Evolutionary conservation across 2,113 vertebrate species (phyloP), one percentile per base, ranked within the genome.

Genomic region (Gasterosteus nipponicus): DNA sequence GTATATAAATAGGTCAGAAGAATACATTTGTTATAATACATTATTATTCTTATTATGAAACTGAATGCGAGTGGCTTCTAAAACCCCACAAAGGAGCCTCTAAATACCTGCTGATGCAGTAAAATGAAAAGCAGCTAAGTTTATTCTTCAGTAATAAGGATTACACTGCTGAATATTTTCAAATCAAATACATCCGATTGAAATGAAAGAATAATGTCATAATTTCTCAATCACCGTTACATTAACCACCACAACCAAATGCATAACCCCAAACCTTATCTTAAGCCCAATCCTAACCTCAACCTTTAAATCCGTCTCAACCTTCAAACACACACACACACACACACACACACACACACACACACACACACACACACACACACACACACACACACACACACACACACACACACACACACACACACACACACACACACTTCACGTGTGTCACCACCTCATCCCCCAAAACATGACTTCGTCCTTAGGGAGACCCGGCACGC

Each of bases 171-270:
- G 10, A 44, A 47, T 38, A 18, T 14, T 56, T 15, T 46, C 56
- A 49, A 69, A 77, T 42, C 10, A 0, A 47, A 77, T 56, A 61
- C 68, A n/a, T 53, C 14, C 16, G 61, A 56, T 0, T 67, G 62
- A 70, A 80, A 4, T 49, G 51, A 62, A 26, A 54, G 69, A 44
- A 44, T 60, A 38, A 67, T n/a, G 65, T 78, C 69, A 59, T 57
- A 39, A 46, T 68, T 80, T 73, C 41, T 19, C 47, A 49, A 22
- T 31, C 31, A 57, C 26, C 54, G 26, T 56, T 2, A 56, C 54
- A 15, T 15, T 56, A 56, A 56, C 26, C 26, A 56, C 29, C 54
- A 31, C 26, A 56, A 57, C 54, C 26, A 29, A 31, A 57, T 57
- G 4, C 26, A 12, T 31, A 57, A 57, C 26, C 54, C 6, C 54